These are phyloP conservation scores for Samia ricini DNA, from an alignment of 1,140 invertebrate genomes.

Conservation along the genomic window DNA sequence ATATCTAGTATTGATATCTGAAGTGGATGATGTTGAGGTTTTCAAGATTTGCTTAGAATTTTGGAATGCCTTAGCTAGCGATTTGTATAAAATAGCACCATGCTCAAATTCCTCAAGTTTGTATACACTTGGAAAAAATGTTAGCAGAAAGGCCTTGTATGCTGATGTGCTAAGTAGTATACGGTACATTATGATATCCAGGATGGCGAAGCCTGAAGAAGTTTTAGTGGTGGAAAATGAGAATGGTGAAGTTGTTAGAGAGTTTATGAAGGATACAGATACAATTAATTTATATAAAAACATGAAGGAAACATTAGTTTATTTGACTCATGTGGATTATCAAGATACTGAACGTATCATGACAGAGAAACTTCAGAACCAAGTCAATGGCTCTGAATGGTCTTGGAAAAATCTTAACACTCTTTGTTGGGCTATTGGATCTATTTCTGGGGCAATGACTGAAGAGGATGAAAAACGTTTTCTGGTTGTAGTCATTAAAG, in stretches of 20 bases:
- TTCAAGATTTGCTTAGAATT: constrained; percentile 99
- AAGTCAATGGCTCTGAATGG: constrained; percentile 99
- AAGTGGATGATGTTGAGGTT: constrained; percentile 99
- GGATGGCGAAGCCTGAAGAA: constrained; percentile 99
- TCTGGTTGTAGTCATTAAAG: constrained; percentile 99
- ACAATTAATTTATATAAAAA: constrained; percentile 99
- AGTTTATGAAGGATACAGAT: constrained; percentile 99
- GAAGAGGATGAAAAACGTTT: constrained; percentile 99
- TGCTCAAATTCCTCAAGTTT: constrained; percentile 69
- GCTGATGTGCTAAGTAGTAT: constrained; percentile 91
- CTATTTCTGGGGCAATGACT: constrained; percentile 98
- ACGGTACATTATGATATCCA: constrained; percentile 98
- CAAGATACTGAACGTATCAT: constrained; percentile 98
- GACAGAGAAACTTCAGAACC: constrained; percentile 99
- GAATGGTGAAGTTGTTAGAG: constrained; percentile 99
- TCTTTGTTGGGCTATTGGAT: constrained; percentile 99
- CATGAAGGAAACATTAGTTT: constrained; percentile 99
- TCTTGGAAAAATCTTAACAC: constrained; percentile 99
- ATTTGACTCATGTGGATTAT: constrained; percentile 99
- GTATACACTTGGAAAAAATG: constrained; percentile 63
- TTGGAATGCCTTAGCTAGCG: constrained; percentile 96
- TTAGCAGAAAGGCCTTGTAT: constrained; percentile 83
- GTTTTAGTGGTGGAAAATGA: constrained; percentile 99
- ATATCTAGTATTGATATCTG: constrained; percentile 97
- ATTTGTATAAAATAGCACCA: constrained; percentile 91